Conservation (phyloP, 2,888 invertebrate genomes). For the Leptinotarsa juncta region DNA sequence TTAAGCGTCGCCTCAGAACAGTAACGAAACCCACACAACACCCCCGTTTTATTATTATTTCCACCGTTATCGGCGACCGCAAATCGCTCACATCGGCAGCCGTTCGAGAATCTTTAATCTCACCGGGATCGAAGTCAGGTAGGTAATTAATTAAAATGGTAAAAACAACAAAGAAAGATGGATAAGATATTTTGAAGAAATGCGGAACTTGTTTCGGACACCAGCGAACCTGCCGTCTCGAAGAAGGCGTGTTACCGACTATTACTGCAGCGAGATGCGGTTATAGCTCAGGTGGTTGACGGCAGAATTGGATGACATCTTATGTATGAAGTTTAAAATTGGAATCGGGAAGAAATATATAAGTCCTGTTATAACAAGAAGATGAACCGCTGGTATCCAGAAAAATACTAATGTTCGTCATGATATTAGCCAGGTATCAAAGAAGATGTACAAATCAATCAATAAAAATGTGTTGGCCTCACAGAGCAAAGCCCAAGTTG, state of each 20-base stretch:
- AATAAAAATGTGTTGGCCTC: too few relatives aligned
- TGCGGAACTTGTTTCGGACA: constrained; percentile 53
- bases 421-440: too few relatives aligned
- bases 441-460: too few relatives aligned
- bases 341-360: too few relatives aligned
- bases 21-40: not conserved
- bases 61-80: constrained; percentile 17
- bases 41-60: constrained; percentile 8
- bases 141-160: constrained; percentile 48
- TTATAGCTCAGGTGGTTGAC: constrained; percentile 36
- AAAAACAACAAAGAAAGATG: constrained; percentile 47
- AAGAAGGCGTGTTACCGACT: constrained; percentile 43
- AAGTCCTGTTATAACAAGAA: too few relatives aligned
- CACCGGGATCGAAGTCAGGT: constrained; percentile 44
- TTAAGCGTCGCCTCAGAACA: not conserved
- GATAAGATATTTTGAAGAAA: constrained; percentile 51
- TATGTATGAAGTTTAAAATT: too few relatives aligned
- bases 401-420: too few relatives aligned
- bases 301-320: not conserved
- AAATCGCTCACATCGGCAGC: constrained; percentile 33
- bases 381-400: too few relatives aligned
- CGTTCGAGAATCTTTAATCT: constrained; percentile 39
- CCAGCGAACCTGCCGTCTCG: constrained; percentile 34
- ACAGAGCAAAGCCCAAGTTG: too few relatives aligned
- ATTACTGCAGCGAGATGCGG: constrained; percentile 37